Conservation (phyloP, 92 coral and sea anemone genomes). For the Palythoa heliodiscus region DNA sequence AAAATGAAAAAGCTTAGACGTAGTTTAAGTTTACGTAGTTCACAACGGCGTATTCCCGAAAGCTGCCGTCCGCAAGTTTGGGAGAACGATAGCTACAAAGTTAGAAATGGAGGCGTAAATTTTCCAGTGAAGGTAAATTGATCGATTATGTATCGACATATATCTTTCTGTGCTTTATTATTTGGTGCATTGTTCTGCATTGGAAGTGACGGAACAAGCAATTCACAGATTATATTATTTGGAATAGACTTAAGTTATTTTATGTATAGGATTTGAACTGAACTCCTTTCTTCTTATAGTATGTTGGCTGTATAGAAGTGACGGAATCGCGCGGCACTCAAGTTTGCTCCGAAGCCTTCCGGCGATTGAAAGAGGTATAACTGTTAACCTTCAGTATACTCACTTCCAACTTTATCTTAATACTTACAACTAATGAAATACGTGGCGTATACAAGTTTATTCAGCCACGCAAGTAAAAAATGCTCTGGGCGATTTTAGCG, state of each 20-base stretch:
- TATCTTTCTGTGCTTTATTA: slow-evolving; percentile 5
- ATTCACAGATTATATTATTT: slow-evolving; percentile 20
- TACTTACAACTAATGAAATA: background rate
- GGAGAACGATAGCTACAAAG: slow-evolving; percentile 99
- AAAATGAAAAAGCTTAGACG: slow-evolving; percentile 89
- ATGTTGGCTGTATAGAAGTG: slow-evolving; percentile 91
- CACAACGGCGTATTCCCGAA: slow-evolving; percentile 94
- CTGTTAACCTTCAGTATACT: slow-evolving; percentile 15
- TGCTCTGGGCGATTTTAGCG: background rate
- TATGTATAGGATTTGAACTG: slow-evolving; percentile 16
- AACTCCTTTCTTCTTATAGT: slow-evolving; percentile 57
- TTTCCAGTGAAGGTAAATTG: slow-evolving; percentile 92
- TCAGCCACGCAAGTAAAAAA: slow-evolving; percentile 7
- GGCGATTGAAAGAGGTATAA: slow-evolving; percentile 83
- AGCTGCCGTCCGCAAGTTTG: slow-evolving; percentile 97
- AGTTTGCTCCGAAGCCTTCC: slow-evolving; percentile 95
- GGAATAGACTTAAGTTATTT: background rate
- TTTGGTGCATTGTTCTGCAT: background rate
- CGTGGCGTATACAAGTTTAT: slow-evolving; percentile 7
- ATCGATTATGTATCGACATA: background rate
- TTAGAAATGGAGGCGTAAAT: slow-evolving; percentile 97
- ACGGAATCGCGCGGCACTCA: slow-evolving; percentile 98
- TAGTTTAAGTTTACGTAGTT: slow-evolving; percentile 90
- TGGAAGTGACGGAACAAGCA: background rate
- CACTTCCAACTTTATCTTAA: background rate